Evolutionary conservation across 2,888 invertebrate species (phyloP).

Genomic region (Troides oblongomaculatus): DNA sequence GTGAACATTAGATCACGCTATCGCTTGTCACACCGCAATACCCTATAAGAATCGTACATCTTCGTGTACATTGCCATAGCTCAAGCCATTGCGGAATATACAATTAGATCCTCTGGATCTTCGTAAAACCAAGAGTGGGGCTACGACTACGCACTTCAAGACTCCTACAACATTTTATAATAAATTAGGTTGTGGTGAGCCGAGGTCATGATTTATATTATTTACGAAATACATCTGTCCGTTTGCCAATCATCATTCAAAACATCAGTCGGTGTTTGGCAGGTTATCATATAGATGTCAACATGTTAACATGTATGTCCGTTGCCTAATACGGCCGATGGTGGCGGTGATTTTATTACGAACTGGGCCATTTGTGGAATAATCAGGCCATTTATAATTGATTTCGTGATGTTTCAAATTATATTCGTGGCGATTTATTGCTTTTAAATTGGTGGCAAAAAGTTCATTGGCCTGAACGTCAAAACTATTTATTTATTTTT

Average conservation of each 20-base stretch:
- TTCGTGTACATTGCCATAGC: no score
- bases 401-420: not conserved
- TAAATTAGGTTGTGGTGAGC: no score
- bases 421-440: not conserved
- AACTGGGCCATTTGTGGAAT: conserved; percentile 15
- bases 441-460: not conserved
- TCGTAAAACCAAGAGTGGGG: no score
- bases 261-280: conserved; percentile 4
- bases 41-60: no score
- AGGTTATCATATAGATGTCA: conserved; percentile 13
- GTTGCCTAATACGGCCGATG: conserved; percentile 1
- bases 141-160: no score
- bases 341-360: conserved; percentile 4
- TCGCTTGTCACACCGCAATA: no score
- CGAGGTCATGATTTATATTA: no score
- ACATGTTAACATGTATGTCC: conserved; percentile 5
- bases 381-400: conserved; percentile 26
- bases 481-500: no score
- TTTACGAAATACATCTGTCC: not conserved
- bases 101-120: no score
- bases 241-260: conserved; percentile 14
- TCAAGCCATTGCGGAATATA: no score
- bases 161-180: no score
- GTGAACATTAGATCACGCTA: no score
- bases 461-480: conserved; percentile 10